Evolutionary conservation across 2,797 vertebrate genomes (phyloP).

Genomic region (Gallinago nigripennis): DNA sequence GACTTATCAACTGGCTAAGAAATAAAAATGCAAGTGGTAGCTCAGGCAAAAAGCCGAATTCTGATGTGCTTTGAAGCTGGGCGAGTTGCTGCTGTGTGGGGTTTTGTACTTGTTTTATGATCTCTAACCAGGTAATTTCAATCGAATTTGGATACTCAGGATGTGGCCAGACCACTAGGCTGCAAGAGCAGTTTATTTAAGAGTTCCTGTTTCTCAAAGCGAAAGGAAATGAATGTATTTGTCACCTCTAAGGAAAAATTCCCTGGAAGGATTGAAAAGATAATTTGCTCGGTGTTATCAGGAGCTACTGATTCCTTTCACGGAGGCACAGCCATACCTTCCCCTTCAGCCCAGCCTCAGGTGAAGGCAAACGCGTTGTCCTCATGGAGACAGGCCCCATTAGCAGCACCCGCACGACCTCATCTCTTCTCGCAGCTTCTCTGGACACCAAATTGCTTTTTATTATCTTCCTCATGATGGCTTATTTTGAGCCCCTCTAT

Average conservation of each 20-base stretch:
- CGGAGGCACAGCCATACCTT: background rate
- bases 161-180: background rate
- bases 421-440: background rate
- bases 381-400: background rate
- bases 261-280: background rate
- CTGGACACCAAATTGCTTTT: background rate
- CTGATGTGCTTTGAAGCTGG: background rate
- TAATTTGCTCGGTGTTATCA: background rate
- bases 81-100: fast-evolving
- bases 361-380: background rate
- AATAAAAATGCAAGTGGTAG: background rate
- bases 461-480: background rate
- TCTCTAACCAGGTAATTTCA: background rate
- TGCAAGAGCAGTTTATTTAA: background rate
- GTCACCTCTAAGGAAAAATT: background rate
- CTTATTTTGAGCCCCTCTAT: background rate
- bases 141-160: background rate
- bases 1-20: background rate
- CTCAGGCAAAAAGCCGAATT: background rate
- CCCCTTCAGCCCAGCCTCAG: background rate
- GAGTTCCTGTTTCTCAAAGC: background rate
- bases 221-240: background rate
- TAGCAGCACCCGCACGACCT: background rate
- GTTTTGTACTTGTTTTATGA: background rate
- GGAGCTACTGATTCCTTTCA: background rate